phyloP scores from a whole-genome alignment of 2,797 vertebrate genomes.

The Crocidura indochinensis region DNA sequence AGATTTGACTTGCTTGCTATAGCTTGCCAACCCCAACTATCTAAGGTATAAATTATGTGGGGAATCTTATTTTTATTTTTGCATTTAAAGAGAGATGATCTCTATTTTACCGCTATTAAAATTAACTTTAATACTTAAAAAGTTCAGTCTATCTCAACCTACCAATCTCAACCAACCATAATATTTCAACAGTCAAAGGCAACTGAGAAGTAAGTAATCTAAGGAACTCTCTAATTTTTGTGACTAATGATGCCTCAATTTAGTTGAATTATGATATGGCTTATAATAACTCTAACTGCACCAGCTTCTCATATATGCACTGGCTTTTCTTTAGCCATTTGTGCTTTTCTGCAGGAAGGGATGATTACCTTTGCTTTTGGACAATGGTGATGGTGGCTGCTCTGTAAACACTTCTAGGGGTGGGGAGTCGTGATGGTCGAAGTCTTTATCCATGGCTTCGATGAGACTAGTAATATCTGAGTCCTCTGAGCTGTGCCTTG shows the following conservation, averaged over 20 bases:
- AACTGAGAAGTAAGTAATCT: constrained; percentile 5
- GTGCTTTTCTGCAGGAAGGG: background rate
- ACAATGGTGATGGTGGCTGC: constrained; percentile 92
- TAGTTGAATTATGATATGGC: background rate
- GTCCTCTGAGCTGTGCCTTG: constrained; percentile 93
- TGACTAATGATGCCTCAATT: background rate
- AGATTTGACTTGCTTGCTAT: background rate
- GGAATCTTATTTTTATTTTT: constrained; percentile 6
- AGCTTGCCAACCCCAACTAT: constrained; percentile 36
- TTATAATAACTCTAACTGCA: background rate
- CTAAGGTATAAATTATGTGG: background rate
- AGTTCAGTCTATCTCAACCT: background rate
- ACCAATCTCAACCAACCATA: background rate
- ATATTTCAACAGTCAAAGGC: background rate
- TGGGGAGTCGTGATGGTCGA: constrained; percentile 94
- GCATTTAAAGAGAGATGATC: constrained; percentile 37
- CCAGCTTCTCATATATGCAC: background rate
- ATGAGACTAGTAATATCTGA: constrained; percentile 94
- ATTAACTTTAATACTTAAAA: constrained; percentile 27
- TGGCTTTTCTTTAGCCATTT: background rate
- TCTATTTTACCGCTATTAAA: constrained; percentile 39
- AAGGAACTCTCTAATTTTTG: constrained; percentile 14
- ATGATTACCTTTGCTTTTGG: constrained; percentile 96
- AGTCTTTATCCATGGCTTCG: constrained; percentile 98
- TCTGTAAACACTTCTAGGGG: constrained; percentile 93